Base-by-base conservation (phyloP, 2,888 invertebrate species). In the Phengaris arion region DNA sequence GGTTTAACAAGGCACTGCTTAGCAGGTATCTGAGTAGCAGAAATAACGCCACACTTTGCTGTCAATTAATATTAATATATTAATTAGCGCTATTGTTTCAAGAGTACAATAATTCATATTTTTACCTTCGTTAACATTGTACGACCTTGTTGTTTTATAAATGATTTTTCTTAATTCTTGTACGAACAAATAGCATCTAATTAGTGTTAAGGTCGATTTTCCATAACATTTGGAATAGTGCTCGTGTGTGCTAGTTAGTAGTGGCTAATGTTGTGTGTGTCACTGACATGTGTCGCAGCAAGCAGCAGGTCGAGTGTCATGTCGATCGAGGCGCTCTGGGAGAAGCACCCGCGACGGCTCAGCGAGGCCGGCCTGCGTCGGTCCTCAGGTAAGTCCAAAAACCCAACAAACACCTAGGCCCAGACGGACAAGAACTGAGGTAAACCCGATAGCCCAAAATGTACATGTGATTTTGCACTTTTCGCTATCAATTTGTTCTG, bases 321-420 rank as follows among this genome's bases (percentile, higher is more conserved):
- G 85, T 95, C 95, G 83, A 95, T 96, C 95, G 96, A 96, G 89
- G 94, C 95, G 83, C 94, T 96, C 77, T 96, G 96, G 96, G 96
- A 96, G 89, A 94, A 94, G 87, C 95, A 96, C 84, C 95, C 95
- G 82, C 95, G 96, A 83, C 95, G 96, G 86, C 94, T 96, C 86
- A 96, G 95, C 92, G 96, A 96, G 93, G 96, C 96, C 83, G 96
- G 96, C 85, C 94, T 96, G 81, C 95, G 96, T 85, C 94, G 96
- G 89, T 95, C 95, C 85, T 96, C 96, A 95, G 96, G 96, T 96
- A 95, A 92, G 89, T 85, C 76, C 75, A 77, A 78, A 78, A 15
- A 52, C 22, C 52, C 10, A 12, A 15, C 51, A 15, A 70, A 70
- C 51, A 51, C 22, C 48, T 15, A 70, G 51, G 7, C 54, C 15